These are phyloP conservation scores for Diachrysia chrysitis DNA, from an alignment of 2,888 invertebrate genomes.

Conservation along the genomic window DNA sequence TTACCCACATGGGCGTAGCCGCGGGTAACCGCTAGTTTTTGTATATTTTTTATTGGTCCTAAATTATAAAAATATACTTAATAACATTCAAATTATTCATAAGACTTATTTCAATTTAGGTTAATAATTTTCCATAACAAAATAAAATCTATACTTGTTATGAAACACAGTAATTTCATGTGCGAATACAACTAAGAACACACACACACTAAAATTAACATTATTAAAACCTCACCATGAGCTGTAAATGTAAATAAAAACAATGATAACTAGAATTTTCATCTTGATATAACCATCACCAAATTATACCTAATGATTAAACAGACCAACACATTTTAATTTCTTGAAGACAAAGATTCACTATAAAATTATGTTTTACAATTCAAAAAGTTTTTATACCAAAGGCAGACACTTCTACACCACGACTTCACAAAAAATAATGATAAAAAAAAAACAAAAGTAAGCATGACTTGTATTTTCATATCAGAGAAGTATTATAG, in stretches of 20 bases:
- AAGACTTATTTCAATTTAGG: too few species aligned
- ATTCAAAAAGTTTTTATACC: not conserved
- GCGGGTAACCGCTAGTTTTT: too few species aligned
- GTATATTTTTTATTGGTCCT: too few species aligned
- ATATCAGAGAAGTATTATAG: slow-evolving; percentile 13
- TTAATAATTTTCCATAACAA: too few species aligned
- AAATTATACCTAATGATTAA: not conserved
- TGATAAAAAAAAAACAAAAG: not conserved
- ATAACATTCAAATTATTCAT: too few species aligned
- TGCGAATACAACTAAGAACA: too few species aligned
- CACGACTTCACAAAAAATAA: not conserved
- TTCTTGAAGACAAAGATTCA: not conserved
- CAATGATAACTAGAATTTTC: not conserved
- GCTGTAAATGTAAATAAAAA: not conserved
- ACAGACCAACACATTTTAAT: not conserved
- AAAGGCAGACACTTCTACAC: not conserved
- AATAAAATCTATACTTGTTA: too few species aligned
- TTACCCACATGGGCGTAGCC: too few species aligned
- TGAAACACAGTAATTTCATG: too few species aligned
- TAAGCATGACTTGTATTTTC: slow-evolving; percentile 16
- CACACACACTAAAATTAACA: not conserved
- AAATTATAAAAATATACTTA: too few species aligned
- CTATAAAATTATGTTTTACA: not conserved
- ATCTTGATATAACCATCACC: not conserved
- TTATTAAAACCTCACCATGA: not conserved